Percentiles rank a stretch among this genome's conserved stretches.
Evolutionary conservation across 2,113 vertebrate species (phyloP).

Genomic region (Crotophaga sulcirostris): DNA sequence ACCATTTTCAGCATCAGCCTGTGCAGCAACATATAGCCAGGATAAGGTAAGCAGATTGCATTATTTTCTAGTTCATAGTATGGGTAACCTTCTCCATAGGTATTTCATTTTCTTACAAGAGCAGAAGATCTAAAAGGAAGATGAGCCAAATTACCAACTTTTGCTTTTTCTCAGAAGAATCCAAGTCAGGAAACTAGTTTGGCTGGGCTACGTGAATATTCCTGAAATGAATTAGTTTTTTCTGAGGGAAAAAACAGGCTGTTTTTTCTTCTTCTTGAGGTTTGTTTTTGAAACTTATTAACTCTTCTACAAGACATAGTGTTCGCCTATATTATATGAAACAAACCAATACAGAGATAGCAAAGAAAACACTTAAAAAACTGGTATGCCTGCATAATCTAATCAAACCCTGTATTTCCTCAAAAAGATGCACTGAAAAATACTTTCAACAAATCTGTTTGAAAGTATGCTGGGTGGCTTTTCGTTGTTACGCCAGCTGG

Average conservation of each 20-base stretch:
- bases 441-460: neutral
- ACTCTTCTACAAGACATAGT: neutral
- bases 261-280: neutral
- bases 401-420: neutral
- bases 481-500: neutral
- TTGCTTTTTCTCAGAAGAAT: neutral
- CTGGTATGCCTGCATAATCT: neutral
- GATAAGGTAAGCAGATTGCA: conserved; percentile 79
- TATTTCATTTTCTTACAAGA: neutral
- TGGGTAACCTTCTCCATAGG: neutral
- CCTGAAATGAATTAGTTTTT: neutral
- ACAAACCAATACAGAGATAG: neutral
- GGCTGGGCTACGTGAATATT: neutral
- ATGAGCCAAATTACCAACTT: neutral
- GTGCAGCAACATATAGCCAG: conserved; percentile 73
- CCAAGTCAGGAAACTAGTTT: neutral
- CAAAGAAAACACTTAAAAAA: neutral
- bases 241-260: fast-evolving
- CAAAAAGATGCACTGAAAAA: neutral
- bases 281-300: neutral
- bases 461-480: neutral
- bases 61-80: neutral
- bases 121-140: neutral
- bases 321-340: neutral
- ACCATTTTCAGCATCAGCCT: conserved; percentile 88